A percentile compares a stretch with the other conserved stretches of the same genome.
These are phyloP conservation scores for Monodelphis domestica DNA, from an alignment of 2,797 vertebrate genomes.

Conservation along the genomic window DNA sequence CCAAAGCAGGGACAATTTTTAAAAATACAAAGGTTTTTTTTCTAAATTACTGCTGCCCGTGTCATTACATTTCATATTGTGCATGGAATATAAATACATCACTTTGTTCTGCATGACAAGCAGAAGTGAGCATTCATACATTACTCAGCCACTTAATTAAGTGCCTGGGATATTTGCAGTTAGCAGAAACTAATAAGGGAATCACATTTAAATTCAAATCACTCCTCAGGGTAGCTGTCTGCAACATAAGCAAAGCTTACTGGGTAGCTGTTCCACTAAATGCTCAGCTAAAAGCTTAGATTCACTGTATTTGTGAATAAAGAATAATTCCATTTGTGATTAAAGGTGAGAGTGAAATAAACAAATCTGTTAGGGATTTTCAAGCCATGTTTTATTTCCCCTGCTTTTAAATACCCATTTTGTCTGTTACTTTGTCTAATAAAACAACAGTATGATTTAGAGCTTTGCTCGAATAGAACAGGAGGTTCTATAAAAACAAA, in stretches of 20 bases:
- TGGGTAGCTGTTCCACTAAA: slow-evolving; percentile 85
- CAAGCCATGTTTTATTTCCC: slow-evolving; percentile 71
- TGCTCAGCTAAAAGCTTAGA: slow-evolving; percentile 83
- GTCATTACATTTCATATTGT: slow-evolving; percentile 91
- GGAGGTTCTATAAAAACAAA: slow-evolving; percentile 73
- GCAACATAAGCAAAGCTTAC: slow-evolving; percentile 89
- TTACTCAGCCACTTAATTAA: slow-evolving; percentile 91
- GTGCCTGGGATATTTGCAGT: slow-evolving; percentile 89
- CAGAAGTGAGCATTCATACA: slow-evolving; percentile 89
- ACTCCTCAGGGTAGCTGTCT: slow-evolving; percentile 89
- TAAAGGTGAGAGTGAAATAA: slow-evolving; percentile 81
- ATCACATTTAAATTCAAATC: slow-evolving; percentile 91
- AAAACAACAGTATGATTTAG: slow-evolving; percentile 77
- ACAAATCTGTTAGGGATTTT: slow-evolving; percentile 79
- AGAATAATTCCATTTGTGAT: slow-evolving; percentile 79
- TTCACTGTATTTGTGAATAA: slow-evolving; percentile 82
- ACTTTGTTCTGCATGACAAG: slow-evolving; percentile 90
- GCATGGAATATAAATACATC: slow-evolving; percentile 90
- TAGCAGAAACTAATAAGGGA: slow-evolving; percentile 90
- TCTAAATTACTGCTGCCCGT: slow-evolving; percentile 86
- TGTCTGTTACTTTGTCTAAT: slow-evolving; percentile 70
- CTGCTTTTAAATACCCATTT: slow-evolving; percentile 76
- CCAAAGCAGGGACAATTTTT: slow-evolving; percentile 83
- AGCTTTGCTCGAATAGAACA: slow-evolving; percentile 61
- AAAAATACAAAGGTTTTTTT: slow-evolving; percentile 83